Conservation (phyloP, 2,888 invertebrate species). For the Scaptomyza flava region DNA sequence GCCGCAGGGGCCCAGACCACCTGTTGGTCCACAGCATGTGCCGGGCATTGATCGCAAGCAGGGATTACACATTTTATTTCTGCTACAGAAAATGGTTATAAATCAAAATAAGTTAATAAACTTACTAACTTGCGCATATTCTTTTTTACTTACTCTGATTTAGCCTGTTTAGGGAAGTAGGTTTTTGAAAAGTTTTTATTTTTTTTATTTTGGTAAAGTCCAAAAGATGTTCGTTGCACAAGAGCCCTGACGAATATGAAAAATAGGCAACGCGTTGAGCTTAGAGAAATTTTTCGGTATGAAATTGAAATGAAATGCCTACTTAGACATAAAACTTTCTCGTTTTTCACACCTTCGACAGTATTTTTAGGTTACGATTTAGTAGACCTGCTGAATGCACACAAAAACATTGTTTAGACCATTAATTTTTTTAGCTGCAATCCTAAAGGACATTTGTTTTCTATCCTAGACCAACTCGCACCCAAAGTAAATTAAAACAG, state of each 20-base stretch:
- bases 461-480: not conserved
- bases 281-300: not conserved
- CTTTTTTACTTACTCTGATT: constrained; percentile 34
- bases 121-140: not conserved
- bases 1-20: constrained; percentile 65
- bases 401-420: too few relatives aligned
- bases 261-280: rapidly evolving
- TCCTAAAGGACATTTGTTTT: too few relatives aligned
- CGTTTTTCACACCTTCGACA: too few relatives aligned
- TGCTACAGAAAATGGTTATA: not conserved
- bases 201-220: not conserved
- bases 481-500: not conserved
- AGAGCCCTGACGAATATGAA: constrained; percentile 43
- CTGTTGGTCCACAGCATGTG: constrained; percentile 73
- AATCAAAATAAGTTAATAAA: not conserved
- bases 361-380: too few relatives aligned
- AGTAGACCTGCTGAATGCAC: too few relatives aligned
- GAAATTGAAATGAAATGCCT: constrained; percentile 9
- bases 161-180: constrained; percentile 66
- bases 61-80: constrained; percentile 60
- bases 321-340: not conserved
- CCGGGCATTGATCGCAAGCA: constrained; percentile 65
- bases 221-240: constrained; percentile 45
- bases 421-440: too few relatives aligned
- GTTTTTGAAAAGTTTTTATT: constrained; percentile 38